Percentiles rank a stretch among this genome's conserved stretches.
Conservation (phyloP, 2,888 invertebrate genomes). For the Steinernema scapterisci region DNA sequence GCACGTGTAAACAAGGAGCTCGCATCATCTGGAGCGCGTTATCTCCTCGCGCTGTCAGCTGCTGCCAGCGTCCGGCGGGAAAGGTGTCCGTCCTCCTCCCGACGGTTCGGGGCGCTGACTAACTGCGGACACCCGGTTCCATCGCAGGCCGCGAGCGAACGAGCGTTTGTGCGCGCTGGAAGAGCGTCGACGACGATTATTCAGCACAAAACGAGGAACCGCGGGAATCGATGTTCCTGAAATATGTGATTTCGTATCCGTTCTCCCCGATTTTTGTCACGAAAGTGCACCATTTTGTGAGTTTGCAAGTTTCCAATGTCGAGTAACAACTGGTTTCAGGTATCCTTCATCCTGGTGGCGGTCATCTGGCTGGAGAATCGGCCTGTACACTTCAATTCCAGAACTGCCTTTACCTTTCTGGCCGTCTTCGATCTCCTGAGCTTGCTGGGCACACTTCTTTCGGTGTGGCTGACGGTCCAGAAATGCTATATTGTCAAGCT, state of each 20-base stretch:
- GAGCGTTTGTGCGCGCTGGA: no score
- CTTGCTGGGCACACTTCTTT: constrained; percentile 3
- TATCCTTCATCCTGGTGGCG: background rate
- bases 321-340: background rate
- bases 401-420: background rate
- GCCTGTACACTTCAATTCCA: background rate
- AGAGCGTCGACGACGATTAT: background rate
- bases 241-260: constrained; percentile 26
- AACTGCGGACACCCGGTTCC: no score
- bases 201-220: constrained; percentile 18
- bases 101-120: no score
- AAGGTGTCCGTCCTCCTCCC: no score
- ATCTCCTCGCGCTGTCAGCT: no score
- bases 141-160: no score
- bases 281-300: constrained; percentile 21
- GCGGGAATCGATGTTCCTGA: constrained; percentile 21
- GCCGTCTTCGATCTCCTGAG: constrained; percentile 19
- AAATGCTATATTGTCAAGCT: constrained; percentile 16
- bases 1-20: no score
- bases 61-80: no score
- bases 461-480: constrained; percentile 7
- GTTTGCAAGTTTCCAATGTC: background rate
- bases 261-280: constrained; percentile 27
- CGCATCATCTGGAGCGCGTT: no score
- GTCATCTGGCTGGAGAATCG: background rate